Evolutionary conservation across 1,140 invertebrate genomes (phyloP).

Genomic region (Propsilocerus akamusi): DNA sequence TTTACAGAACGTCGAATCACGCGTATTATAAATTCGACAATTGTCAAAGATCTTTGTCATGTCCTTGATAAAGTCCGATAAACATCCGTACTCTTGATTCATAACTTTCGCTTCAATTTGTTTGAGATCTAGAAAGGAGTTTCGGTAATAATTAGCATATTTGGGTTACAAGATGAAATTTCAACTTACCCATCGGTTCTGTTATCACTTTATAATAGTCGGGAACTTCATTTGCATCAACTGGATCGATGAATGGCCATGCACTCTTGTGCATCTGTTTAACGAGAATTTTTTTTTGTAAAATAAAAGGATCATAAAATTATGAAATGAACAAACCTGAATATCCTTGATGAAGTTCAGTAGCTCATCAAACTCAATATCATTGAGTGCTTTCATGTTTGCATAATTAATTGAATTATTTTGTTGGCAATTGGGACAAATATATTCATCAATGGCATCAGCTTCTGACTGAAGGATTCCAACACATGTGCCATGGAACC

Average conservation of each 20-base stretch:
- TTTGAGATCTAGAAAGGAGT: constrained; percentile 63
- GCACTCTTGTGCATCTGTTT: constrained; percentile 71
- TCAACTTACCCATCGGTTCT: constrained; percentile 85
- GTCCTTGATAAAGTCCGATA: constrained; percentile 91
- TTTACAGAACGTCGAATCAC: constrained; percentile 86
- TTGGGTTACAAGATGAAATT: background rate
- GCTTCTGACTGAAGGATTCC: constrained; percentile 88
- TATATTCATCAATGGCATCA: constrained; percentile 87
- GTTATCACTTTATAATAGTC: constrained; percentile 96
- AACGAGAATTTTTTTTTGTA: constrained; percentile 4
- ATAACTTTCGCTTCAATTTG: constrained; percentile 80
- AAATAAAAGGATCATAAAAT: background rate
- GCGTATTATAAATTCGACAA: constrained; percentile 91
- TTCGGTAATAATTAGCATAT: constrained; percentile 6
- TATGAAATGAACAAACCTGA: constrained; percentile 36
- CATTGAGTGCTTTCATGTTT: constrained; percentile 70
- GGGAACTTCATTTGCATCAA: constrained; percentile 84
- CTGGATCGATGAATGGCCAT: constrained; percentile 94
- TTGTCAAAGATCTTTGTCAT: constrained; percentile 98
- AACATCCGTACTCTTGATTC: constrained; percentile 60
- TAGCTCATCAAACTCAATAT: constrained; percentile 67
- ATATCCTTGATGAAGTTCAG: constrained; percentile 78
- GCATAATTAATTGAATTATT: constrained; percentile 74
- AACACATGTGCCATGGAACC: constrained; percentile 97
- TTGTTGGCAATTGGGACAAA: constrained; percentile 87